phyloP scores from a whole-genome alignment of 2,797 vertebrate genomes.

The Vireo griseus region DNA sequence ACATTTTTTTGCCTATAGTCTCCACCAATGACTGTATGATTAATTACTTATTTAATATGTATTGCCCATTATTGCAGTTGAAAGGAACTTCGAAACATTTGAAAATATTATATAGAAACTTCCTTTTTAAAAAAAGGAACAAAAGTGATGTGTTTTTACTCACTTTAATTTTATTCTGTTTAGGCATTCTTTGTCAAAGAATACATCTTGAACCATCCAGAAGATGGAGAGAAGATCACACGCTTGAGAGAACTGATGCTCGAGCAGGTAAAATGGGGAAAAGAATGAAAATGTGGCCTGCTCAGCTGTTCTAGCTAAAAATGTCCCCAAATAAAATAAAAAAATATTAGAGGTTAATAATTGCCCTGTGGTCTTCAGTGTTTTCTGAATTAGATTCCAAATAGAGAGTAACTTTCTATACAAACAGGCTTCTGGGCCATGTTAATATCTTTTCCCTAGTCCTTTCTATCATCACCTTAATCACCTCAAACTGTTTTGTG shows the following conservation, averaged over 20 bases:
- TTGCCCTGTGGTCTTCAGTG: background rate
- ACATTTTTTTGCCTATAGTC: background rate
- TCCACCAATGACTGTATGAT: background rate
- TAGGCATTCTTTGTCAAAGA: constrained; percentile 99
- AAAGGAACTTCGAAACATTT: background rate
- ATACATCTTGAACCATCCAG: constrained; percentile 92
- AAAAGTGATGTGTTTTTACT: background rate
- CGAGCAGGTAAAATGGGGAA: constrained; percentile 83
- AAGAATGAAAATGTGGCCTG: background rate
- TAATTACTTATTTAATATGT: background rate
- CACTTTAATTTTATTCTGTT: background rate
- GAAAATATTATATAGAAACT: background rate
- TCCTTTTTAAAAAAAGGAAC: background rate
- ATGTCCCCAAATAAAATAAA: background rate
- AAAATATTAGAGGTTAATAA: background rate
- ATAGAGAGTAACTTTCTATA: background rate
- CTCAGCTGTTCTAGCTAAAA: background rate
- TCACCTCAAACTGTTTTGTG: background rate
- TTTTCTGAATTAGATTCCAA: background rate
- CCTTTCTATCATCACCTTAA: background rate
- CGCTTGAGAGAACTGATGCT: constrained; percentile 96
- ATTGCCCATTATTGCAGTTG: background rate
- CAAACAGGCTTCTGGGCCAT: background rate
- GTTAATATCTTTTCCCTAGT: background rate
- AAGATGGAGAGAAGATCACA: constrained; percentile 96